Evolutionary conservation across 2,113 vertebrate genomes (phyloP).

Genomic region (Mirza zaza): DNA sequence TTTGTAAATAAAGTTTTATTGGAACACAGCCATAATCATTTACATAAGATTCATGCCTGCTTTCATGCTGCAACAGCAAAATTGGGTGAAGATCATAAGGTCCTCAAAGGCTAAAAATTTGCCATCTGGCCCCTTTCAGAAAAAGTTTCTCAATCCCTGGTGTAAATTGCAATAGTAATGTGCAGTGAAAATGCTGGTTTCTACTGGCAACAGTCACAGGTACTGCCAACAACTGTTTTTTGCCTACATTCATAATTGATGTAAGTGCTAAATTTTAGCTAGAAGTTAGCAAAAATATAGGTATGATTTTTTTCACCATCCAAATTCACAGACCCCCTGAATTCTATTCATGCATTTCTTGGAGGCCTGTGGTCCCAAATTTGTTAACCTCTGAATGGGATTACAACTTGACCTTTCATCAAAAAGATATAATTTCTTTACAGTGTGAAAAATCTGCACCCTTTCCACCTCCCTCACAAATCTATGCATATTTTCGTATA

Average conservation of each 20-base stretch:
- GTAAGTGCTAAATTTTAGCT: constrained; percentile 18
- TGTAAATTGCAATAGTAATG: constrained; percentile 7
- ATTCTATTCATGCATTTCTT: background rate
- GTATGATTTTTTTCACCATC: background rate
- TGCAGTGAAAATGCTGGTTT: constrained; percentile 3
- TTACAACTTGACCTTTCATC: constrained; percentile 7
- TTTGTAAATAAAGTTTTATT: constrained; percentile 70
- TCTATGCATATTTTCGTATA: background rate
- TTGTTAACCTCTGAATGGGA: background rate
- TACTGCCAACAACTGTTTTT: background rate
- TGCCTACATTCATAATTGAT: background rate
- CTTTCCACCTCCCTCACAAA: background rate
- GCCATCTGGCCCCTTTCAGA: background rate
- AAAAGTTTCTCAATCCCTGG: background rate
- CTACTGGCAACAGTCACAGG: background rate
- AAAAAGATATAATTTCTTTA: constrained; percentile 45
- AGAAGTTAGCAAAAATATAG: constrained; percentile 40
- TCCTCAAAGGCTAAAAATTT: constrained; percentile 10
- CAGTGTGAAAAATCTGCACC: background rate
- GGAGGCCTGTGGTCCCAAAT: background rate
- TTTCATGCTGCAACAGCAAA: background rate
- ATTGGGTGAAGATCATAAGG: background rate
- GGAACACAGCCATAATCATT: background rate
- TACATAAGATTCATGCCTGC: background rate
- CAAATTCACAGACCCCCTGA: constrained; percentile 2